phyloP scores from a whole-genome alignment of 2,888 invertebrate species.

The Leucozona laternaria region DNA sequence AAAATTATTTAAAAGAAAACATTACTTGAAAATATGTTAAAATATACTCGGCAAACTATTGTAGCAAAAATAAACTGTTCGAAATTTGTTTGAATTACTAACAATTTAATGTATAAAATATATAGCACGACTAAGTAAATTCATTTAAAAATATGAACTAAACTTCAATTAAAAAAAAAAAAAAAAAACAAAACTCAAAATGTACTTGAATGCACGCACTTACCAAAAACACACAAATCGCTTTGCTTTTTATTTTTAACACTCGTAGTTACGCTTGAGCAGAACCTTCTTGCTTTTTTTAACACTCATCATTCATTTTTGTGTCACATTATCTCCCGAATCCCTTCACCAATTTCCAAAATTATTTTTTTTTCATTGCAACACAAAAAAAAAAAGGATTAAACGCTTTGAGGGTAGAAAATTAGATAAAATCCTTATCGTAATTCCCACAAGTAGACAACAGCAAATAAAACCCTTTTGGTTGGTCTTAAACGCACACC shows the following conservation, averaged over 20 bases:
- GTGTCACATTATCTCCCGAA: neutral
- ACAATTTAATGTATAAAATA: neutral
- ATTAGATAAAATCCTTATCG: constrained; percentile 34
- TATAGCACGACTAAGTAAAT: neutral
- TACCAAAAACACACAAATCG: constrained; percentile 30
- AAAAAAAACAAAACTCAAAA: neutral
- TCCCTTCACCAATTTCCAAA: constrained; percentile 18
- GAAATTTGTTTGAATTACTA: neutral
- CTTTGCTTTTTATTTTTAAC: constrained; percentile 18
- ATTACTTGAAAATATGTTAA: no score
- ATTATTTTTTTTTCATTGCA: constrained; percentile 3
- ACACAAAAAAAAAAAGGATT: constrained; percentile 28
- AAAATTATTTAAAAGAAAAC: no score
- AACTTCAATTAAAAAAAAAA: neutral
- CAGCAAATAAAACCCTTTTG: constrained; percentile 6
- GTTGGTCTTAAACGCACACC: constrained; percentile 10
- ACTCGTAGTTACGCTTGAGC: constrained; percentile 19
- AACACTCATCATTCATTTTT: constrained; percentile 30
- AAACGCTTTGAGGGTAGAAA: constrained; percentile 39
- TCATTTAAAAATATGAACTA: neutral
- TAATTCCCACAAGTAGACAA: constrained; percentile 20
- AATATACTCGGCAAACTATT: neutral
- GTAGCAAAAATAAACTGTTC: neutral
- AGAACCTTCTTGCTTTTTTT: constrained; percentile 12
- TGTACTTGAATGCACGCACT: constrained; percentile 5